Percentiles rank a stretch among this genome's conserved stretches.
These are phyloP conservation scores for Catalaphyllia jardinei DNA, from an alignment of 64 coral and sea anemone species.

Conservation along the genomic window DNA sequence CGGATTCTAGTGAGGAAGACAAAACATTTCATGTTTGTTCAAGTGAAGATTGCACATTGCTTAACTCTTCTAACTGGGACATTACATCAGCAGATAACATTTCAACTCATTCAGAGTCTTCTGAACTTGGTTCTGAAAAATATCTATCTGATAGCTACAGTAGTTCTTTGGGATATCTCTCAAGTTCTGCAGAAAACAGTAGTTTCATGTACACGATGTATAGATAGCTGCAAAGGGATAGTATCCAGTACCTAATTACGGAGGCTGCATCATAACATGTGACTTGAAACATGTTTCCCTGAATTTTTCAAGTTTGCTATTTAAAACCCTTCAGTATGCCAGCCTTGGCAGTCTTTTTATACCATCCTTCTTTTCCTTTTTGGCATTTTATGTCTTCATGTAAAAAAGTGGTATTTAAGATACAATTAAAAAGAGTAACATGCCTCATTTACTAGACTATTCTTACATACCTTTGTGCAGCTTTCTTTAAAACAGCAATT, in stretches of 20 bases:
- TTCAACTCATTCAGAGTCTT: neutral
- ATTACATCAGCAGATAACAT: conserved; percentile 8
- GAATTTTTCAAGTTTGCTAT: neutral
- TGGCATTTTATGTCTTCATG: too few species aligned
- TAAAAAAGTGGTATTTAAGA: too few species aligned
- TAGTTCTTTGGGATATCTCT: neutral
- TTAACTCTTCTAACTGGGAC: conserved; percentile 37
- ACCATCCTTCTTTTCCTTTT: too few species aligned
- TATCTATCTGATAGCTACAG: conserved; percentile 18
- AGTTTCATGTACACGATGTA: conserved; percentile 38
- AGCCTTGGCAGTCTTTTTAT: too few species aligned
- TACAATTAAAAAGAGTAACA: too few species aligned
- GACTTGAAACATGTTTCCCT: neutral
- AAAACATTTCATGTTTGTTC: conserved; percentile 8
- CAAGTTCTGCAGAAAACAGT: conserved; percentile 32
- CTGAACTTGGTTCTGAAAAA: conserved; percentile 29
- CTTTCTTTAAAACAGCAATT: too few species aligned
- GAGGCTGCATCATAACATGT: too few species aligned
- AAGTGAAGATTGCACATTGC: conserved; percentile 20
- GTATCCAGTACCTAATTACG: neutral
- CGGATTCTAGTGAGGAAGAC: conserved; percentile 37
- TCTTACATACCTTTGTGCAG: too few species aligned
- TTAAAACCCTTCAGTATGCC: too few species aligned
- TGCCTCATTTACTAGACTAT: too few species aligned
- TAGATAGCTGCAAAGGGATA: neutral